Percentiles rank a stretch among this genome's conserved stretches.
Evolutionary conservation across 2,113 vertebrate genomes (phyloP).

Genomic region (Eidolon helvum): DNA sequence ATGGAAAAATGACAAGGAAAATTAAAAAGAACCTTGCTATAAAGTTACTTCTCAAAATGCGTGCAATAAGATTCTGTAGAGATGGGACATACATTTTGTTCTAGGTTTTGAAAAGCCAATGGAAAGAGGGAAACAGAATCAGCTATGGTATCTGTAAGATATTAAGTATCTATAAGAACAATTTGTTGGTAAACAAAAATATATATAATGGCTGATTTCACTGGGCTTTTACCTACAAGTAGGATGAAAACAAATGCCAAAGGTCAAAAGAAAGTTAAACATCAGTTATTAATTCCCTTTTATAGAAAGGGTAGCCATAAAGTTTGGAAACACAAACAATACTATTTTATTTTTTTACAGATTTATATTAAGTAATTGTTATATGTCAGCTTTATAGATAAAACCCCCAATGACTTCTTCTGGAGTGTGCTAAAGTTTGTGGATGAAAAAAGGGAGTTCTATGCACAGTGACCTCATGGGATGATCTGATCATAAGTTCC

Average conservation of each 20-base stretch:
- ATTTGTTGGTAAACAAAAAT: neutral
- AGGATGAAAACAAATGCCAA: neutral
- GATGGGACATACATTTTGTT: neutral
- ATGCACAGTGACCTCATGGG: neutral
- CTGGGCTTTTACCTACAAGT: neutral
- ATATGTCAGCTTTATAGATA: neutral
- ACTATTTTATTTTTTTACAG: slow-evolving; percentile 15
- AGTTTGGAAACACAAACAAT: neutral
- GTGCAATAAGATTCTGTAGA: neutral
- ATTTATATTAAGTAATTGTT: neutral
- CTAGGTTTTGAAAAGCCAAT: neutral
- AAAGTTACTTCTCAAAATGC: neutral
- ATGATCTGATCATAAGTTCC: neutral
- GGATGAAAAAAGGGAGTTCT: neutral
- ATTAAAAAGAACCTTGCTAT: slow-evolving; percentile 31
- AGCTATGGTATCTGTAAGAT: neutral
- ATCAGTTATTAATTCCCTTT: neutral
- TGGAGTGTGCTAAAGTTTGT: neutral
- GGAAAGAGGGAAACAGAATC: neutral
- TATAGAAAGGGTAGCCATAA: neutral
- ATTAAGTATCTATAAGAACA: neutral
- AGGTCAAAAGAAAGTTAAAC: neutral
- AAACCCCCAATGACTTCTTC: neutral
- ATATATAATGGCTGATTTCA: neutral
- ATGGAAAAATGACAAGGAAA: neutral